phyloP scores from a whole-genome alignment of 2,113 vertebrate species.

The Casuarius casuarius region DNA sequence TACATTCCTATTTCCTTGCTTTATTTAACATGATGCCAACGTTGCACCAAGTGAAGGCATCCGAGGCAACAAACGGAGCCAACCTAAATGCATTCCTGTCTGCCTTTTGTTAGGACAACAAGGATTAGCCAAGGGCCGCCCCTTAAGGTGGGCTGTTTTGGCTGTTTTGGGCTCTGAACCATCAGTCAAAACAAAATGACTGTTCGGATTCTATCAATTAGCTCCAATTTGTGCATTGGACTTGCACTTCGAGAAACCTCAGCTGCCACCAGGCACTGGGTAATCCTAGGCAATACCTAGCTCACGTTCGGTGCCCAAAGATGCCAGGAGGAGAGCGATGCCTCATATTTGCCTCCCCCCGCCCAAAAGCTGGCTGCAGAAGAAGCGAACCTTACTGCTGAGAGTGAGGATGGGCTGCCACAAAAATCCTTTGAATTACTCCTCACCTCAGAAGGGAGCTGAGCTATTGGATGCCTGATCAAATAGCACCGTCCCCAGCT shows the following conservation, averaged over 20 bases:
- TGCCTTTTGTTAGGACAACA: neutral
- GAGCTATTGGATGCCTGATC: neutral
- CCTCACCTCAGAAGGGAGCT: neutral
- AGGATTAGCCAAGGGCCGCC: neutral
- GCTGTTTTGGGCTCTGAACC: neutral
- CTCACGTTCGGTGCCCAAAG: neutral
- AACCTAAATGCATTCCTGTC: constrained; percentile 36
- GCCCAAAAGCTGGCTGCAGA: neutral
- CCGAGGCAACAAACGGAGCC: constrained; percentile 5
- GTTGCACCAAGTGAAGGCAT: constrained; percentile 21
- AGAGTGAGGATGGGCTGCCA: neutral
- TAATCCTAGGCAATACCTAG: neutral
- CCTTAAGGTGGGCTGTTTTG: neutral
- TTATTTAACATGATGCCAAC: neutral
- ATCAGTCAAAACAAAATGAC: neutral
- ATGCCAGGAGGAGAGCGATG: neutral
- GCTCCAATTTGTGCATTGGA: accelerated
- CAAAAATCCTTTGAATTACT: neutral
- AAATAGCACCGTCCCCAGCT: neutral
- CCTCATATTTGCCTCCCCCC: neutral
- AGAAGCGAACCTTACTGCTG: neutral
- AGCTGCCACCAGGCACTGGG: neutral
- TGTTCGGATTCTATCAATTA: accelerated
- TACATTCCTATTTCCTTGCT: constrained; percentile 12
- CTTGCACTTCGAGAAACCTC: neutral